Conservation (phyloP, 2,113 vertebrate species). For the Theristicus caerulescens region DNA sequence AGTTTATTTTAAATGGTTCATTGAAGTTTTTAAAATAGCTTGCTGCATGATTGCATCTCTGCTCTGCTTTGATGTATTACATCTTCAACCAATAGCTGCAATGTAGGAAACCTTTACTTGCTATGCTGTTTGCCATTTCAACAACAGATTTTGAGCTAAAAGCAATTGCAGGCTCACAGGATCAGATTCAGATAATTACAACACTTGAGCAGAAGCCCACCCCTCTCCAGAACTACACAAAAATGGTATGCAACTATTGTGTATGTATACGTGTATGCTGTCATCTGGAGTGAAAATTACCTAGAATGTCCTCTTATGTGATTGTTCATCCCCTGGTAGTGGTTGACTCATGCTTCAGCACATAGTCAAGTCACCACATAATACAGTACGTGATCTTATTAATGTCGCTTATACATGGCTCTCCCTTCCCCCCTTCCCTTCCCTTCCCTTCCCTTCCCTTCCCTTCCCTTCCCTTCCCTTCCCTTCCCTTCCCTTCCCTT, state of each 20-base stretch:
- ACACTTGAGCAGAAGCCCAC: not conserved
- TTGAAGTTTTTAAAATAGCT: conserved; percentile 72
- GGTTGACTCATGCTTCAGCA: not conserved
- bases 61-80: conserved; percentile 61
- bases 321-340: not conserved
- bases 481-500: too few species aligned
- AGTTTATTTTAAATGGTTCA: conserved; percentile 78
- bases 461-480: too few species aligned
- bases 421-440: too few species aligned
- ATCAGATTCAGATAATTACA: not conserved
- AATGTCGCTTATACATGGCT: not conserved
- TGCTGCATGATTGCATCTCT: conserved; percentile 57
- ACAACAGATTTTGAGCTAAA: not conserved
- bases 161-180: not conserved
- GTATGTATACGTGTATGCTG: too few species aligned
- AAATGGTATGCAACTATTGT: not conserved
- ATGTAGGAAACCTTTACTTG: conserved; percentile 20
- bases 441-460: too few species aligned
- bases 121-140: not conserved
- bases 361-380: not conserved
- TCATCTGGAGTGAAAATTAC: not conserved
- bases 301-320: not conserved
- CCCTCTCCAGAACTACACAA: not conserved
- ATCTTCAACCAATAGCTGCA: conserved; percentile 7
- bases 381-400: not conserved